Percentiles rank a stretch among this genome's conserved stretches.
phyloP scores from a whole-genome alignment of 2,113 vertebrate genomes.

The Tragelaphus buxtoni region DNA sequence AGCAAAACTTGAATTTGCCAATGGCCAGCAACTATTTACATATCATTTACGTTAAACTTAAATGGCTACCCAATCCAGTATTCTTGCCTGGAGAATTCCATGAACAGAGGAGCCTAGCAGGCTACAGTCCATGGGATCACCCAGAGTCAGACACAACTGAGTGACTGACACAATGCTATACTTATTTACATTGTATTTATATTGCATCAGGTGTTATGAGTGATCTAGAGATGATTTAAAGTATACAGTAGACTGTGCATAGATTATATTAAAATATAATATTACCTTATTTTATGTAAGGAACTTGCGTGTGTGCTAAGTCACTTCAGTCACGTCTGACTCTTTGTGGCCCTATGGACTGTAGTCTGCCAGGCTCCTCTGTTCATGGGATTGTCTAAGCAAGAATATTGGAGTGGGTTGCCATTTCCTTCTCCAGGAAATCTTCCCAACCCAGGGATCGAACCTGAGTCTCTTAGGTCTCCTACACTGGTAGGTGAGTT shows the following conservation, averaged over 20 bases:
- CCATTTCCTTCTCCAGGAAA: background rate
- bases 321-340: background rate
- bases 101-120: background rate
- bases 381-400: background rate
- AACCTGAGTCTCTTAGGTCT: background rate
- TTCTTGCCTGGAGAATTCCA: background rate
- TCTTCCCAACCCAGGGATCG: background rate
- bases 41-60: background rate
- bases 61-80: background rate
- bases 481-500: background rate
- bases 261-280: background rate
- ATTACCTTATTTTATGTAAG: background rate
- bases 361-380: background rate
- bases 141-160: background rate
- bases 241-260: background rate
- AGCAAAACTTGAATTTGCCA: background rate
- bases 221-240: background rate
- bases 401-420: background rate
- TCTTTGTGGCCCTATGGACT: background rate
- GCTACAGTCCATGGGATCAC: background rate
- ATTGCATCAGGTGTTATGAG: background rate
- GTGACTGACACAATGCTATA: background rate
- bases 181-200: background rate
- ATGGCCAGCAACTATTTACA: background rate
- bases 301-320: background rate